Evolutionary conservation across 2,888 invertebrate genomes (phyloP).

Genomic region (Drosophila cyrtoloma): DNA sequence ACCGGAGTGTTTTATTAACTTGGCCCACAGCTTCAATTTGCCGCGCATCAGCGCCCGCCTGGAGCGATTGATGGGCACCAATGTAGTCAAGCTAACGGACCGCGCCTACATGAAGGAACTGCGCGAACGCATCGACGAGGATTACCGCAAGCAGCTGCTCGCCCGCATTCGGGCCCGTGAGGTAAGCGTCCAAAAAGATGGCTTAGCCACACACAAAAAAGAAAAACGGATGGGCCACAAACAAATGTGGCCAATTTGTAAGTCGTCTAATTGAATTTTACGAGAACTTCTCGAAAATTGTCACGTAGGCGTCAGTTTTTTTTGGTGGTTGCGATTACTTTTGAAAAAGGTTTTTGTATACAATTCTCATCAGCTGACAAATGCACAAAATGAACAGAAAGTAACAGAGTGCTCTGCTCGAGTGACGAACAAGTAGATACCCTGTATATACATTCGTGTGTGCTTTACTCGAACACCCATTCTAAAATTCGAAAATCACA

Average conservation of each 20-base stretch:
- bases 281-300: constrained; percentile 29
- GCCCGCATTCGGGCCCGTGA: constrained; percentile 87
- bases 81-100: constrained; percentile 88
- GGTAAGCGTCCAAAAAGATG: constrained; percentile 84
- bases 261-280: constrained; percentile 72
- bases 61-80: constrained; percentile 85
- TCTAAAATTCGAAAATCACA: not conserved
- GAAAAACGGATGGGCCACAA: not conserved
- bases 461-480: not conserved
- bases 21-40: constrained; percentile 82
- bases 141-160: constrained; percentile 87
- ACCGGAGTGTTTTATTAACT: constrained; percentile 16
- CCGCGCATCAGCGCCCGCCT: constrained; percentile 84
- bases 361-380: not conserved
- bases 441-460: not conserved
- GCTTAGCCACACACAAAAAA: not conserved
- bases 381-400: not conserved
- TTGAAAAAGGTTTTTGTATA: constrained; percentile 11
- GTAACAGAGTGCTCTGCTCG: not conserved
- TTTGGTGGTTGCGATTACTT: constrained; percentile 29
- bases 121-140: constrained; percentile 87
- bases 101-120: constrained; percentile 88
- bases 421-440: not conserved
- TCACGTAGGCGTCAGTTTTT: constrained; percentile 34
- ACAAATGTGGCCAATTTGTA: constrained; percentile 69